phyloP scores from a whole-genome alignment of 2,113 vertebrate species.

The Ceuthmochares aereus region DNA sequence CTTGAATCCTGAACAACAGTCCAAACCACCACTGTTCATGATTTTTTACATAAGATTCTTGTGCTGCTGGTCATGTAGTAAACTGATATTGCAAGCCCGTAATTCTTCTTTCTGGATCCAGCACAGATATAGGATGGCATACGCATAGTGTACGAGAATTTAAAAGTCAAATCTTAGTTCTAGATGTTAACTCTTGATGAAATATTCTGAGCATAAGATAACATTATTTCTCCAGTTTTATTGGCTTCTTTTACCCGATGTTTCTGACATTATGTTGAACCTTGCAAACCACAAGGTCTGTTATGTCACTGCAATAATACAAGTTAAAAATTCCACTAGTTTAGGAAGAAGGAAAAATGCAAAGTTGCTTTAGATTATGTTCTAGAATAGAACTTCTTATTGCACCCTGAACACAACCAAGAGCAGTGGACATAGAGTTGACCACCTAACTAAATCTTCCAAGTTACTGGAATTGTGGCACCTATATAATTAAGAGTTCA shows the following conservation, averaged over 20 bases:
- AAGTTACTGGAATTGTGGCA: background rate
- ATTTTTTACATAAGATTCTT: background rate
- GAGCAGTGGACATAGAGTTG: background rate
- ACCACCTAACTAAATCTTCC: background rate
- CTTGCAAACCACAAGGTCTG: background rate
- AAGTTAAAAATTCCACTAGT: background rate
- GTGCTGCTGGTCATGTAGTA: background rate
- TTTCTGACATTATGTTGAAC: background rate
- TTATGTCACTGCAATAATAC: slow-evolving; percentile 3
- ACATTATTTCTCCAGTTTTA: background rate
- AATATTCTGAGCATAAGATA: background rate
- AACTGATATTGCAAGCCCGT: background rate
- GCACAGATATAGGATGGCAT: background rate
- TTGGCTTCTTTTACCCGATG: background rate
- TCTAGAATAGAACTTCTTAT: slow-evolving; percentile 13
- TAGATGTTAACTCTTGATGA: background rate
- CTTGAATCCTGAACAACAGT: background rate
- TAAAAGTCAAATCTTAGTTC: background rate
- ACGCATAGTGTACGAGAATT: background rate
- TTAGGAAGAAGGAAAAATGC: background rate
- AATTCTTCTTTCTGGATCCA: background rate
- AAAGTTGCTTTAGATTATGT: slow-evolving; percentile 27
- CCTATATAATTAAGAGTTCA: background rate
- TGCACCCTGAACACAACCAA: slow-evolving; percentile 13
- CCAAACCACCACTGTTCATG: background rate